Evolutionary conservation across 2,888 invertebrate species (phyloP), one percentile per base, ranked within the genome.

Genomic region (Euphydryas editha): DNA sequence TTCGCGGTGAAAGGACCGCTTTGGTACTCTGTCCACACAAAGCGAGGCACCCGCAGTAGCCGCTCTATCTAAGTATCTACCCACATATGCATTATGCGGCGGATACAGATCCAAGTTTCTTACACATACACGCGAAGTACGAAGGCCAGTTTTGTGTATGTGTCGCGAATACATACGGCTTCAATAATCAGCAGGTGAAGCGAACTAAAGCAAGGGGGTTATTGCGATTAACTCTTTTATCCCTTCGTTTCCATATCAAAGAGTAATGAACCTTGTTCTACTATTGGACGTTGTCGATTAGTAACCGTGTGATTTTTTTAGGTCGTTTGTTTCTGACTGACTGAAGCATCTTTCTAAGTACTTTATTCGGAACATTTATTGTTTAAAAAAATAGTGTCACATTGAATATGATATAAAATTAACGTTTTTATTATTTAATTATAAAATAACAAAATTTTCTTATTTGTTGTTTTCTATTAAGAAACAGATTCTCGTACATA

Each of bases 121-220:
- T 87, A 90, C 90, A 85, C 88, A 88, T 85, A 87, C 87, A 86
- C 78, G 79, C 82, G 76, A 85, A 86, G 83, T 84, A 86, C 83
- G 88, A 87, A 89, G 90, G 91, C 92, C 91, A 89, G 91, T 90
- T 90, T 88, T 74, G 75, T 76, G 86, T 88, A 87, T 90, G 89
- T 88, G 90, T 89, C 86, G 86, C 82, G 85, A 89, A 89, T 86
- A 91, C 86, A 88, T 92, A 90, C 85, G 91, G 90, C 92, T 92
- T 92, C 91, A 83, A 90, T 90, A 89, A 90, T 92, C 92, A 92
- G 92, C 92, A 92, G 92, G 92, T 92, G 92, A 91, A 91, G 90
- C 87, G 83, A 88, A 88, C 85, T 88, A 87, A 90, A 88, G 88
- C 85, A 86, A 92, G 89, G 92, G 70, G 92, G 92, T 87, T 91